A percentile compares a stretch with the other conserved stretches of the same genome.
Evolutionary conservation across 2,797 vertebrate species (phyloP).

Genomic region (Dryobates pubescens): DNA sequence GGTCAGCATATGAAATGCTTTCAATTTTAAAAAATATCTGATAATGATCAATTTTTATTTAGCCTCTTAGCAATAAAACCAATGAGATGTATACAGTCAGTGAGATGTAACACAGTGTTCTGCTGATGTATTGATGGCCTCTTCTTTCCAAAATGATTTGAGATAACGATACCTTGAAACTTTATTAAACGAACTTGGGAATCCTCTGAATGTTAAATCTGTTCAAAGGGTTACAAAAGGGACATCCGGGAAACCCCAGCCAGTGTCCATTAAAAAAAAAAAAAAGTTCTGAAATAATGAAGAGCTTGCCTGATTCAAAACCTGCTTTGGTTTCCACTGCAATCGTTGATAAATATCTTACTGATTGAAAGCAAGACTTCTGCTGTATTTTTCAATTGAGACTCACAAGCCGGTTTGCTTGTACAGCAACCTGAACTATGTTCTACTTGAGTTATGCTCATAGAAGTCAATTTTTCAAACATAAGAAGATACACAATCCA

Average conservation of each 20-base stretch:
- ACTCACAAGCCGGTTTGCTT: background rate
- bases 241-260: background rate
- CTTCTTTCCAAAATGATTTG: background rate
- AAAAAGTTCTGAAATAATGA: background rate
- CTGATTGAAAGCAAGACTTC: background rate
- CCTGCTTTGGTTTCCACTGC: background rate
- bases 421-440: background rate
- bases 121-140: background rate
- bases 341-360: background rate
- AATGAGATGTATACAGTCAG: rapidly evolving
- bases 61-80: background rate
- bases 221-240: background rate
- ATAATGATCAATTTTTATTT: background rate
- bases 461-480: background rate
- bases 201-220: background rate
- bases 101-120: background rate
- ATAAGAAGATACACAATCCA: background rate
- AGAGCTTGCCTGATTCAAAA: background rate
- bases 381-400: background rate
- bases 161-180: background rate
- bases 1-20: background rate
- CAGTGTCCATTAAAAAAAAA: background rate
- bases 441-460: background rate
- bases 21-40: background rate
- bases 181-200: background rate